Evolutionary conservation across 2,888 invertebrate genomes (phyloP).

Genomic region (Colostygia pectinataria): DNA sequence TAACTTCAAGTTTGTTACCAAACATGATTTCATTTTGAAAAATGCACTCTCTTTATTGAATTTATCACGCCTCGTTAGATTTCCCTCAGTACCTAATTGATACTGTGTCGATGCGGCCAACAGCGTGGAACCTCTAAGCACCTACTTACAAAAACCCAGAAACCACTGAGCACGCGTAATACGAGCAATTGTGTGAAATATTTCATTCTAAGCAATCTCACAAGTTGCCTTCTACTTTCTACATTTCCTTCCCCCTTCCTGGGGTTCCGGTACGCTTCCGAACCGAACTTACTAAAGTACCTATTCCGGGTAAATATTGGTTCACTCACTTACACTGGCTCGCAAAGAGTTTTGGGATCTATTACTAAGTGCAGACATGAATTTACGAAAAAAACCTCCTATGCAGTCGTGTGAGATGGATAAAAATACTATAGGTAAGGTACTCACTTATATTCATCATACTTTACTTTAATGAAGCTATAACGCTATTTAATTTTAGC

Average conservation of each 20-base stretch:
- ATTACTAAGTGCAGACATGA: too few species aligned
- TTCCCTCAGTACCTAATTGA: constrained; percentile 13
- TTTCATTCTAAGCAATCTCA: constrained; percentile 48
- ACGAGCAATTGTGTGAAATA: constrained; percentile 37
- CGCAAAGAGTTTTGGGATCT: constrained; percentile 7
- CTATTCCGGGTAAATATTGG: constrained; percentile 60
- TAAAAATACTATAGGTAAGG: too few species aligned
- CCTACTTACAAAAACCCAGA: constrained; percentile 16
- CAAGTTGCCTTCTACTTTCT: constrained; percentile 40
- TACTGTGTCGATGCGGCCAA: constrained; percentile 7
- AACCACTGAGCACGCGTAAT: constrained; percentile 14
- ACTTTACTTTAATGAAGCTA: too few species aligned
- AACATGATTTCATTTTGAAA: neutral
- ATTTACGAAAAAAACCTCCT: too few species aligned
- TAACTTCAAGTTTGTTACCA: neutral
- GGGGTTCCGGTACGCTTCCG: constrained; percentile 55
- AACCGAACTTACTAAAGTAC: constrained; percentile 33
- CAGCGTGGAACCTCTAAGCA: constrained; percentile 13
- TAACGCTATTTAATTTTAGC: too few species aligned
- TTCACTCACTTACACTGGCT: constrained; percentile 39
- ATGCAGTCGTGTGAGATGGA: too few species aligned
- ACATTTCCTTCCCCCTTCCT: constrained; percentile 33
- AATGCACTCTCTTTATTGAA: neutral
- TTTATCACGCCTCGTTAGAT: constrained; percentile 13
- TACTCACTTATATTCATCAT: too few species aligned